phyloP scores from a whole-genome alignment of 2,797 vertebrate species.

The Avahi laniger region DNA sequence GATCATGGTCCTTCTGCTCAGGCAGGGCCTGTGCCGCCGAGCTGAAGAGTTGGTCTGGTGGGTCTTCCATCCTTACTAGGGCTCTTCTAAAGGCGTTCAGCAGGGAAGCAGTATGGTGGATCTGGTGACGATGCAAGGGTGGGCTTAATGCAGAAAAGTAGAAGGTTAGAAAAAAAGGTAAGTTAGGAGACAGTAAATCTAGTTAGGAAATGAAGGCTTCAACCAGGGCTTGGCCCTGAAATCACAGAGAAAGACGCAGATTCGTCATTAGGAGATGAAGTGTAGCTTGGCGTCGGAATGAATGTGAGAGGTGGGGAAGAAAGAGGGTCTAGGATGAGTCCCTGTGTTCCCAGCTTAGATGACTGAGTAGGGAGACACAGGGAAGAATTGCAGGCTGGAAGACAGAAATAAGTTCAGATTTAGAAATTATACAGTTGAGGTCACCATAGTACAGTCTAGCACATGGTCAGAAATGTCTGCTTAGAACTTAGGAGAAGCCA shows the following conservation, averaged over 20 bases:
- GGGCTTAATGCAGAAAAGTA: background rate
- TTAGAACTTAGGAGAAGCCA: background rate
- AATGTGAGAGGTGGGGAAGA: too few species aligned
- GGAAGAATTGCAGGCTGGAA: too few species aligned
- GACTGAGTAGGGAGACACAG: background rate
- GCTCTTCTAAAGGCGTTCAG: too few species aligned
- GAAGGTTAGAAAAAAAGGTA: too few species aligned
- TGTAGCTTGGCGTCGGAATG: background rate
- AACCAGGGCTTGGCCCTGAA: background rate
- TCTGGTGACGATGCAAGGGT: too few species aligned
- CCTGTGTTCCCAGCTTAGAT: background rate
- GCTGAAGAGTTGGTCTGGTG: background rate
- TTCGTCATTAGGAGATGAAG: background rate
- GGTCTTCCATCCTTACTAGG: background rate
- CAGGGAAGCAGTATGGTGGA: background rate
- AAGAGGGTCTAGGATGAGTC: background rate
- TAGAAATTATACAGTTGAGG: background rate
- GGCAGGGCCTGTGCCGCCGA: fast-evolving
- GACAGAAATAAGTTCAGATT: background rate
- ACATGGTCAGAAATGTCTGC: background rate
- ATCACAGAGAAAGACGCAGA: background rate
- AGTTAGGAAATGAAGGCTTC: background rate
- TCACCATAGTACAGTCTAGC: fast-evolving
- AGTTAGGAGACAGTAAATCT: background rate
- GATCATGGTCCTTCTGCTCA: fast-evolving